A percentile compares a stretch with the other conserved stretches of the same genome.
phyloP scores from a whole-genome alignment of 1,140 invertebrate species.

The Epicauta chinensis region DNA sequence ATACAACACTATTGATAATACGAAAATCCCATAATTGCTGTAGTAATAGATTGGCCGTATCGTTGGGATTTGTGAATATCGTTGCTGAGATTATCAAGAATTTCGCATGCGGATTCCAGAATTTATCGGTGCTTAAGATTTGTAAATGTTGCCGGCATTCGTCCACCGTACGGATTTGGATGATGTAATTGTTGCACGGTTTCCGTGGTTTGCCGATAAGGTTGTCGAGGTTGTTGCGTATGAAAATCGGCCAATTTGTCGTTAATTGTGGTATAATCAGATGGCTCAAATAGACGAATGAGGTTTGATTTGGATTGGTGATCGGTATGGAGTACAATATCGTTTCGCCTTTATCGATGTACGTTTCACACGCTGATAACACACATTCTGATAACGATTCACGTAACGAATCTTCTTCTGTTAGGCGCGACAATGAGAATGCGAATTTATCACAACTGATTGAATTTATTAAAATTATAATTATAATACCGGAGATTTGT shows the following conservation, averaged over 20 bases:
- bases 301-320: not conserved
- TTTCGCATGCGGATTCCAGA: conserved; percentile 25
- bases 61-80: not conserved
- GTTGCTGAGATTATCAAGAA: conserved; percentile 19
- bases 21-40: conserved; percentile 11
- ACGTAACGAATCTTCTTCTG: not conserved
- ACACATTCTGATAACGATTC: conserved; percentile 5
- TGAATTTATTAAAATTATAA: too few relatives aligned
- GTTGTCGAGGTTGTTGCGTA: not conserved
- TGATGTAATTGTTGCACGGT: conserved; percentile 7
- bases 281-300: not conserved
- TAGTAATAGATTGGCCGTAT: not conserved
- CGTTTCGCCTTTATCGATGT: not conserved
- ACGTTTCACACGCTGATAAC: not conserved
- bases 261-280: not conserved
- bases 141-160: conserved; percentile 7
- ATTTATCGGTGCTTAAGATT: conserved; percentile 2
- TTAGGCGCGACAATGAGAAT: too few relatives aligned
- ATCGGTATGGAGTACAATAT: conserved; percentile 5
- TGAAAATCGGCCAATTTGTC: conserved; percentile 1
- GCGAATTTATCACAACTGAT: too few relatives aligned
- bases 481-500: too few relatives aligned
- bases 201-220: not conserved
- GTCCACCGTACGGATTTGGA: conserved; percentile 9
- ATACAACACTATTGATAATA: conserved; percentile 12